These are phyloP conservation scores for Blennius ocellaris DNA, from an alignment of 2,113 vertebrate genomes.

Conservation along the genomic window DNA sequence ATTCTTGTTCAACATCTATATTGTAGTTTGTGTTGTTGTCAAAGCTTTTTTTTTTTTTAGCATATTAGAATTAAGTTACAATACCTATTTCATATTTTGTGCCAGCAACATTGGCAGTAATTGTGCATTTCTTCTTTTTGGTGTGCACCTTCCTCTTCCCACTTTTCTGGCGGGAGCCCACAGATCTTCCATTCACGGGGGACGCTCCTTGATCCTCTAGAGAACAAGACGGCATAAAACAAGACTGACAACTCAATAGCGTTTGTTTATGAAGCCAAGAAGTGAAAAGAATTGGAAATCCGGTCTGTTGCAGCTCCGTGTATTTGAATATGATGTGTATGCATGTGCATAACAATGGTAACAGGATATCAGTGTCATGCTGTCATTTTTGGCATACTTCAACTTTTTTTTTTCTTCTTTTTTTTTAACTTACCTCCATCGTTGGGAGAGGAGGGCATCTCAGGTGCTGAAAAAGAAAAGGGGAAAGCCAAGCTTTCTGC, in stretches of 20 bases:
- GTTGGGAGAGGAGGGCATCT: slow-evolving; percentile 96
- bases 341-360: slow-evolving; percentile 5
- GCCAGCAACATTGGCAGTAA: slow-evolving; percentile 92
- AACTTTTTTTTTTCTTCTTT: background rate
- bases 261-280: slow-evolving; percentile 45
- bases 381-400: slow-evolving; percentile 2
- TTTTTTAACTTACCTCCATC: slow-evolving; percentile 88
- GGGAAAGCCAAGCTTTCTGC: slow-evolving; percentile 68
- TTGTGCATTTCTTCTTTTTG: slow-evolving; percentile 94
- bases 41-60: background rate
- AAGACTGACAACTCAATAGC: slow-evolving; percentile 38
- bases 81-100: slow-evolving; percentile 99
- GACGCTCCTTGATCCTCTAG: slow-evolving; percentile 90
- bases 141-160: slow-evolving; percentile 90
- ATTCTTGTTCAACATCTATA: background rate
- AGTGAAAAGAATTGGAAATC: slow-evolving; percentile 51
- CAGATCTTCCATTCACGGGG: slow-evolving; percentile 85
- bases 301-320: slow-evolving; percentile 34
- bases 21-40: background rate
- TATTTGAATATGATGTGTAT: slow-evolving; percentile 31
- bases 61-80: background rate
- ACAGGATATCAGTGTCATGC: background rate
- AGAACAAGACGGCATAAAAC: slow-evolving; percentile 62
- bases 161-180: slow-evolving; percentile 87
- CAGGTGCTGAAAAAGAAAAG: slow-evolving; percentile 70